phyloP scores from a whole-genome alignment of 2,113 vertebrate genomes.

The Bujurquina vittata region DNA sequence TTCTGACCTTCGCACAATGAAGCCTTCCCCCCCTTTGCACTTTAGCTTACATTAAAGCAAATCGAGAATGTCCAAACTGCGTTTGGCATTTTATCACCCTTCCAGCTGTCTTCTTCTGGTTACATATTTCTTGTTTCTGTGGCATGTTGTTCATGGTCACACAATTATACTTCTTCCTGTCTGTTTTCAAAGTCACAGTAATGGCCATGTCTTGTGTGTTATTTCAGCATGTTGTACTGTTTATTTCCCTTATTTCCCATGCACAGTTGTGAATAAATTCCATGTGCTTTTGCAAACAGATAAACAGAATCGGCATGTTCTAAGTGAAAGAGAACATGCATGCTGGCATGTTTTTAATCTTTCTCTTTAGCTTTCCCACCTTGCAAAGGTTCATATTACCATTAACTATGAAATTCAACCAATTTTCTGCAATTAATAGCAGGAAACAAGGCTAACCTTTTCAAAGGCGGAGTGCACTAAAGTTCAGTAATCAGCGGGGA shows the following conservation, averaged over 20 bases:
- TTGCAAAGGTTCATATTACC: background rate
- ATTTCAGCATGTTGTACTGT: background rate
- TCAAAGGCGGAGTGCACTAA: slow-evolving; percentile 22
- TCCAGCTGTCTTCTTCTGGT: background rate
- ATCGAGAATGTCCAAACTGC: slow-evolving; percentile 22
- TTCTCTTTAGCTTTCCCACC: background rate
- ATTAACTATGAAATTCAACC: slow-evolving; percentile 1
- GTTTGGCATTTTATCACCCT: slow-evolving; percentile 14
- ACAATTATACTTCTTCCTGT: background rate
- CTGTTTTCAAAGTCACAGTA: background rate
- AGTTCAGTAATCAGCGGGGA: slow-evolving; percentile 29
- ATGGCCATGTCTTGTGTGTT: background rate
- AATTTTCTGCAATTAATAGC: slow-evolving; percentile 10
- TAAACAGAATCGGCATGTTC: background rate
- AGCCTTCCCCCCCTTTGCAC: slow-evolving; percentile 17
- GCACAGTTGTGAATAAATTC: background rate
- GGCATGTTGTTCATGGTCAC: background rate
- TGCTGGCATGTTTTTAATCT: background rate
- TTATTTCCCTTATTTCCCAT: too few relatives aligned
- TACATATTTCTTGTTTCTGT: background rate
- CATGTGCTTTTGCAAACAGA: background rate
- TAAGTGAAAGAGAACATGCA: too few relatives aligned
- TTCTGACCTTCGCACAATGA: slow-evolving; percentile 49
- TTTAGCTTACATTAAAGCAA: slow-evolving; percentile 43
- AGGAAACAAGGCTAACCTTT: slow-evolving; percentile 18